These are phyloP conservation scores for Bujurquina vittata DNA, from an alignment of 2,113 vertebrate species.

Conservation along the genomic window DNA sequence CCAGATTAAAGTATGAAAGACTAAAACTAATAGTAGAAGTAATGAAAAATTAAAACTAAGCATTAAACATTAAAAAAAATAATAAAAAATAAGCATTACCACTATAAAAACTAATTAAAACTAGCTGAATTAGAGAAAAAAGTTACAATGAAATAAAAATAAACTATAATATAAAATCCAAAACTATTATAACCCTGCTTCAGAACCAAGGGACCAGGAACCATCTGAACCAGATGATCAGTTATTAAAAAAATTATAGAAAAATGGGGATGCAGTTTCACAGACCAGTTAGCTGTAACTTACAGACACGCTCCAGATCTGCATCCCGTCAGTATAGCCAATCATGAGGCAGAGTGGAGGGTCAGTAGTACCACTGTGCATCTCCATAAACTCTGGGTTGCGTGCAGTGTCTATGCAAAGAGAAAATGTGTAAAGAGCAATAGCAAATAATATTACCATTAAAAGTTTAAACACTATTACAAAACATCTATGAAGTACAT, in stretches of 20 bases:
- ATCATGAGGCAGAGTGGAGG: constrained; percentile 94
- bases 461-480: not conserved
- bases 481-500: not conserved
- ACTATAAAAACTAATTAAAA: no score
- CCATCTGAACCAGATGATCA: no score
- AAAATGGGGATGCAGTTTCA: not conserved
- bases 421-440: not conserved
- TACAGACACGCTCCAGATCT: constrained; percentile 96
- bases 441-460: not conserved
- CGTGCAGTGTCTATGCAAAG: constrained; percentile 85
- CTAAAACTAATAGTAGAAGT: no score
- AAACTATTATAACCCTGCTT: no score
- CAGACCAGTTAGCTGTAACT: constrained; percentile 65
- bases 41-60: no score
- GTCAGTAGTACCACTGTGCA: constrained; percentile 89
- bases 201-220: no score
- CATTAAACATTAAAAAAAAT: no score
- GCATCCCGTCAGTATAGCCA: constrained; percentile 95
- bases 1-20: no score
- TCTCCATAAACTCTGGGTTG: constrained; percentile 92
- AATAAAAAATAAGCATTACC: no score
- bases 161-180: no score
- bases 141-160: no score
- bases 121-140: no score
- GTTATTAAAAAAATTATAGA: not conserved